Conservation (phyloP, 1,140 invertebrate species). For the Sarcophaga bullata region DNA sequence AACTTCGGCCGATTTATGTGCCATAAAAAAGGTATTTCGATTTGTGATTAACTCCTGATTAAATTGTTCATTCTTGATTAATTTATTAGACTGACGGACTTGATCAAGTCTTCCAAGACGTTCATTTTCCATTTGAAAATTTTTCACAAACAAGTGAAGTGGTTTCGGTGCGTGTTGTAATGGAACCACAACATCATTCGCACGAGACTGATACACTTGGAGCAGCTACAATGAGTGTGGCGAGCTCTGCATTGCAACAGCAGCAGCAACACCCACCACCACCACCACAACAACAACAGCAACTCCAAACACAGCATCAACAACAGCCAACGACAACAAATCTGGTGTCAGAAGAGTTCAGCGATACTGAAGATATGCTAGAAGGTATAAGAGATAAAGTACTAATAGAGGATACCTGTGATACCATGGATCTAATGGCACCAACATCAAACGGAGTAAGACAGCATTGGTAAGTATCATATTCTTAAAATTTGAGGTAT, state of each 20-base stretch:
- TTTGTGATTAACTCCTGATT: neutral
- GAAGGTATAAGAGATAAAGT: conserved; percentile 76
- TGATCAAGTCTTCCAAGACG: conserved; percentile 58
- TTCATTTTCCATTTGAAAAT: conserved; percentile 57
- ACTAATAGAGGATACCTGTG: conserved; percentile 61
- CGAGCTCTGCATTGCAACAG: neutral
- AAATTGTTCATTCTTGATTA: neutral
- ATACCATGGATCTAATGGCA: conserved; percentile 58
- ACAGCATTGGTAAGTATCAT: conserved; percentile 45
- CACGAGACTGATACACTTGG: neutral
- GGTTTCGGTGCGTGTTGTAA: conserved; percentile 43
- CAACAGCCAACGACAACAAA: neutral
- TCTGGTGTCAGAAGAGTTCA: conserved; percentile 71
- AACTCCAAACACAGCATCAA: neutral
- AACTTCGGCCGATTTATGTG: conserved; percentile 25
- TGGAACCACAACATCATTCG: neutral
- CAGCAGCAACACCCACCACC: neutral
- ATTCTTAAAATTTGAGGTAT: too few relatives aligned
- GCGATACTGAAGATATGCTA: conserved; percentile 84
- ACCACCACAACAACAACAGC: neutral
- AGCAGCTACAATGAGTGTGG: neutral
- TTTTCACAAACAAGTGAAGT: conserved; percentile 45
- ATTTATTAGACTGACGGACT: conserved; percentile 34
- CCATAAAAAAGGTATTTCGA: conserved; percentile 35
- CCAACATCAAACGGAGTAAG: conserved; percentile 56